Evolutionary conservation across 2,888 invertebrate species (phyloP).

Genomic region (Lasioglossum villosulum): DNA sequence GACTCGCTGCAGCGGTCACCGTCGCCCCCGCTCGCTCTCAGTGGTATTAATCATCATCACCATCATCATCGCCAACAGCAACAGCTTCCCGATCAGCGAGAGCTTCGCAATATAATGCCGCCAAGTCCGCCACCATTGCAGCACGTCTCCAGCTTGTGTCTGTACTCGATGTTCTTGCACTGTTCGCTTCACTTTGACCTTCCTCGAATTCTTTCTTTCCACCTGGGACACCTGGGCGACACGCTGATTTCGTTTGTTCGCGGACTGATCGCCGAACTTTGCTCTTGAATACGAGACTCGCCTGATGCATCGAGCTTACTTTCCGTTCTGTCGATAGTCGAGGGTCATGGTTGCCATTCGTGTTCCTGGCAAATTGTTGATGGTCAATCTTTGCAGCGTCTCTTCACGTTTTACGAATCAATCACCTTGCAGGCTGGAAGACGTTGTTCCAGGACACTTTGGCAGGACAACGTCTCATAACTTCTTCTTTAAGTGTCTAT

Average conservation of each 20-base stretch:
- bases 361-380: not conserved
- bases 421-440: not conserved
- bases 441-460: not conserved
- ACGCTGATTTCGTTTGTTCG: not conserved
- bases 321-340: not conserved
- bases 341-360: not conserved
- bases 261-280: not conserved
- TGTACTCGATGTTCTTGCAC: constrained; percentile 79
- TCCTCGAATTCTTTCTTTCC: not conserved
- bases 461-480: no score
- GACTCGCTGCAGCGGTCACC: constrained; percentile 88
- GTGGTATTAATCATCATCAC: constrained; percentile 79
- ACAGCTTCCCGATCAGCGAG: constrained; percentile 76
- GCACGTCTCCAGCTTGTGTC: constrained; percentile 84
- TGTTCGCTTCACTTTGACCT: constrained; percentile 42
- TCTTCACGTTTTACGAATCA: not conserved
- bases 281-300: not conserved
- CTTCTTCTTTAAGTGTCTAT: no score
- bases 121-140: constrained; percentile 82
- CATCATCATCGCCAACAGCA: constrained; percentile 71
- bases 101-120: constrained; percentile 81
- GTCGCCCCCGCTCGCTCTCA: constrained; percentile 88
- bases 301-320: not conserved
- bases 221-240: not conserved
- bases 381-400: not conserved